Percentiles rank a stretch among this genome's conserved stretches.
phyloP scores from a whole-genome alignment of 1,140 invertebrate species.

The Pseudomyrmex concolor region DNA sequence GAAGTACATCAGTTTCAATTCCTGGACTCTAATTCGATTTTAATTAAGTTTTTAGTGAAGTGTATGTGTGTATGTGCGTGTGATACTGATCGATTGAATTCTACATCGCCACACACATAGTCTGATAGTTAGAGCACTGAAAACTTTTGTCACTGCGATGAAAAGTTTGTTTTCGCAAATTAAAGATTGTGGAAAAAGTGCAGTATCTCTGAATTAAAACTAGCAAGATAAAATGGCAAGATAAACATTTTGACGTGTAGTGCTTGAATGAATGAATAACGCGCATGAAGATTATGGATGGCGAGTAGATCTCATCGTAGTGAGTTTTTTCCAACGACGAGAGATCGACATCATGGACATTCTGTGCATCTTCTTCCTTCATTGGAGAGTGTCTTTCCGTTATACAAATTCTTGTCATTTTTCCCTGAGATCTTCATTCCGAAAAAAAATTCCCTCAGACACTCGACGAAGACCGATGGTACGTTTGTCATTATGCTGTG shows the following conservation, averaged over 20 bases:
- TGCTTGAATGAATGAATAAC: background rate
- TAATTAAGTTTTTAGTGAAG: constrained; percentile 2
- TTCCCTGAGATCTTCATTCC: background rate
- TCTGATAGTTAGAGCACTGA: background rate
- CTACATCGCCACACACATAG: constrained; percentile 16
- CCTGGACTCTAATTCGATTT: background rate
- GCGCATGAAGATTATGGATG: background rate
- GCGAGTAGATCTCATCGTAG: constrained; percentile 29
- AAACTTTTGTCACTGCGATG: too few relatives aligned
- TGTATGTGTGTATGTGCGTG: background rate
- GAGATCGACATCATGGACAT: constrained; percentile 16
- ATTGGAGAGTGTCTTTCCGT: background rate
- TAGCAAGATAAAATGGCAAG: background rate
- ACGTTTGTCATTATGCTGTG: constrained; percentile 31
- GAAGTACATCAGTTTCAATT: constrained; percentile 1
- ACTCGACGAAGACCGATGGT: constrained; percentile 51
- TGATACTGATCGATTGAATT: constrained; percentile 25
- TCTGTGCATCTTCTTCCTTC: background rate
- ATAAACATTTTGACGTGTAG: background rate
- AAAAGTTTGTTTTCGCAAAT: background rate
- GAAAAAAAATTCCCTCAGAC: constrained; percentile 34
- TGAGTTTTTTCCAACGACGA: constrained; percentile 20
- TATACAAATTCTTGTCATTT: constrained; percentile 18
- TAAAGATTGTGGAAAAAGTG: too few relatives aligned
- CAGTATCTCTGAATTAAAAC: too few relatives aligned